Conservation (phyloP, 2,113 vertebrate species). For the Caloenas nicobarica region DNA sequence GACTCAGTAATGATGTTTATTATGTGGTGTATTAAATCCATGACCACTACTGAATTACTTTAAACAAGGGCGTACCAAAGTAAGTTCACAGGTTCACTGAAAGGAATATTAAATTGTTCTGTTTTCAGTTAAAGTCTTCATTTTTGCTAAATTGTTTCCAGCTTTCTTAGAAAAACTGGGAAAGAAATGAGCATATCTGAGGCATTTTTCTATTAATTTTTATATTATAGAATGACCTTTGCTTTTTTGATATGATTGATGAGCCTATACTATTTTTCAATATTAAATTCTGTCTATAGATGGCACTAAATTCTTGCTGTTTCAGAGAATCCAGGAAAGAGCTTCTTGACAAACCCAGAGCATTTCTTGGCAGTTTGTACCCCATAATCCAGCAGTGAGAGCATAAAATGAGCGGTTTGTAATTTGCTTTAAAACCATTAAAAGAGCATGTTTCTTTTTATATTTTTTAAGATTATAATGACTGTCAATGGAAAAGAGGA, state of each 20-base stretch:
- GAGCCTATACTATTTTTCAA: not conserved
- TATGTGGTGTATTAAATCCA: not conserved
- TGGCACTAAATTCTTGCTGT: conserved; percentile 57
- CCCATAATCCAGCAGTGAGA: not conserved
- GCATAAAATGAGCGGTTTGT: not conserved
- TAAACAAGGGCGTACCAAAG: not conserved
- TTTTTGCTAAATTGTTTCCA: not conserved
- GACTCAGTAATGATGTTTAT: not conserved
- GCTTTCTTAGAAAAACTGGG: not conserved
- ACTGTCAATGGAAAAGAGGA: not conserved
- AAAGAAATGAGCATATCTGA: not conserved
- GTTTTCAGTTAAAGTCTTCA: not conserved
- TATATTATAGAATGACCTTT: not conserved
- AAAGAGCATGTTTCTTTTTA: fast-evolving
- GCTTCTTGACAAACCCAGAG: not conserved
- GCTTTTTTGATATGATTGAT: not conserved
- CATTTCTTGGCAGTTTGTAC: not conserved
- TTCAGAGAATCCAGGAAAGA: not conserved
- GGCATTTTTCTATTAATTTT: not conserved
- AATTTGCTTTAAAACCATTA: not conserved
- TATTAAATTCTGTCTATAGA: conserved; percentile 39
- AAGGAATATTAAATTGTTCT: not conserved
- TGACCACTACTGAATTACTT: not conserved
- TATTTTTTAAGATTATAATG: not conserved
- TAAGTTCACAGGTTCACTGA: not conserved